A percentile compares a stretch with the other conserved stretches of the same genome.
phyloP scores from a whole-genome alignment of 2,888 invertebrate species.

The Smittia aterrima region DNA sequence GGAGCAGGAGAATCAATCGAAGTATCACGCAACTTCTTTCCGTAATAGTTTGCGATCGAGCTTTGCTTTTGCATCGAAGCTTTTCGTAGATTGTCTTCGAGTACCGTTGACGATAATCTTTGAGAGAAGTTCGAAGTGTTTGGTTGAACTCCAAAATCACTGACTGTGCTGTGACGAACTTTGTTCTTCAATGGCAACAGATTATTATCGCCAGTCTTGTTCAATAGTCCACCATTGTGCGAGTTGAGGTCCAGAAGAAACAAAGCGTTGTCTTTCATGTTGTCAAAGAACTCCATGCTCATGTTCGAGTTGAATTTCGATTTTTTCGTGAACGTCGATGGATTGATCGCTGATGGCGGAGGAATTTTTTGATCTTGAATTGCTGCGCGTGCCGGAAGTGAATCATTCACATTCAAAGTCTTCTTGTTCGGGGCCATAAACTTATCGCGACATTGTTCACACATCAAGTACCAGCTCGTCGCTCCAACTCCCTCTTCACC shows the following conservation, averaged over 20 bases:
- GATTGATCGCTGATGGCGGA: conserved; percentile 48
- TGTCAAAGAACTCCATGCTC: conserved; percentile 55
- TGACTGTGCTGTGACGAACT: conserved; percentile 14
- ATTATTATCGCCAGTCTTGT: conserved; percentile 27
- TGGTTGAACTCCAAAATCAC: conserved; percentile 19
- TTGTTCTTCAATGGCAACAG: conserved; percentile 34
- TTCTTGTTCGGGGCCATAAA: conserved; percentile 56
- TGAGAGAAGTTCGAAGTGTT: conserved; percentile 33
- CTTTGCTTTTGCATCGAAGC: conserved; percentile 26
- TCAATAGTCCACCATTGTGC: conserved; percentile 37
- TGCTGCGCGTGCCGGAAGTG: conserved; percentile 43
- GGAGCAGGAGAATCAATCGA: background rate
- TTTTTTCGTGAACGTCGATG: conserved; percentile 47
- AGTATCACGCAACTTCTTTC: background rate
- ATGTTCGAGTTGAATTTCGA: conserved; percentile 30
- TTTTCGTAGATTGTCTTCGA: background rate
- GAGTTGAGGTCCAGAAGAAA: conserved; percentile 76
- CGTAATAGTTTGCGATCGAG: conserved; percentile 25
- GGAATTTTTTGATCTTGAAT: conserved; percentile 46
- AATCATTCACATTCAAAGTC: conserved; percentile 25
- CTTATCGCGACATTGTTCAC: conserved; percentile 85
- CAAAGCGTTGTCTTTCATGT: conserved; percentile 91
- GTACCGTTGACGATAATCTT: background rate
- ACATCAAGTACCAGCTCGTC: conserved; percentile 88
- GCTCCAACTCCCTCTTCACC: conserved; percentile 79